Evolutionary conservation across 2,797 vertebrate species (phyloP).

Genomic region (Paguma larvata): DNA sequence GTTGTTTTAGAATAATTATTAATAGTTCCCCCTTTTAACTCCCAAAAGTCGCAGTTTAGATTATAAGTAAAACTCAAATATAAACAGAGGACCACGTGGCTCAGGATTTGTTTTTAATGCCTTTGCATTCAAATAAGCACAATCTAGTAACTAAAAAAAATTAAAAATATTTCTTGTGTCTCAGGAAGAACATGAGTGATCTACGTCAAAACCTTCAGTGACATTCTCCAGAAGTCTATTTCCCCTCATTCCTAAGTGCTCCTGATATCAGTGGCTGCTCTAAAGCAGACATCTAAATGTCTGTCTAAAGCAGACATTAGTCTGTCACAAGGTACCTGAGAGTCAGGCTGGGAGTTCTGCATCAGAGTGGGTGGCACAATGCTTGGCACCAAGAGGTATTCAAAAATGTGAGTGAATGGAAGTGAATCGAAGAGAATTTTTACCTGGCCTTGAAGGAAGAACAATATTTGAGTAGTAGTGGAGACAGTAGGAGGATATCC

Average conservation of each 20-base stretch:
- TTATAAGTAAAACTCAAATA: neutral
- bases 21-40: neutral
- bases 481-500: neutral
- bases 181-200: neutral
- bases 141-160: neutral
- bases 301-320: too few species aligned
- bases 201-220: neutral
- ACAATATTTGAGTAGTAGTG: neutral
- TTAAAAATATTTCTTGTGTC: neutral
- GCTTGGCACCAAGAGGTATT: neutral
- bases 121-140: neutral
- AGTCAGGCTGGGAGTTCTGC: neutral
- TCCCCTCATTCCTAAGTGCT: neutral
- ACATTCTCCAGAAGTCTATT: neutral
- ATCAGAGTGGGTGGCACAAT: neutral
- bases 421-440: neutral
- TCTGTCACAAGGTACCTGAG: neutral
- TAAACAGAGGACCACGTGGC: neutral
- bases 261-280: neutral
- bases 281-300: neutral
- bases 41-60: neutral
- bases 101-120: neutral
- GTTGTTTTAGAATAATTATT: neutral
- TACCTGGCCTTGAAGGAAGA: neutral
- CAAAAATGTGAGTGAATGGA: neutral